Evolutionary conservation across 2,797 vertebrate species (phyloP), one percentile per base, ranked within the genome.

Genomic region (Cossypha caffra): DNA sequence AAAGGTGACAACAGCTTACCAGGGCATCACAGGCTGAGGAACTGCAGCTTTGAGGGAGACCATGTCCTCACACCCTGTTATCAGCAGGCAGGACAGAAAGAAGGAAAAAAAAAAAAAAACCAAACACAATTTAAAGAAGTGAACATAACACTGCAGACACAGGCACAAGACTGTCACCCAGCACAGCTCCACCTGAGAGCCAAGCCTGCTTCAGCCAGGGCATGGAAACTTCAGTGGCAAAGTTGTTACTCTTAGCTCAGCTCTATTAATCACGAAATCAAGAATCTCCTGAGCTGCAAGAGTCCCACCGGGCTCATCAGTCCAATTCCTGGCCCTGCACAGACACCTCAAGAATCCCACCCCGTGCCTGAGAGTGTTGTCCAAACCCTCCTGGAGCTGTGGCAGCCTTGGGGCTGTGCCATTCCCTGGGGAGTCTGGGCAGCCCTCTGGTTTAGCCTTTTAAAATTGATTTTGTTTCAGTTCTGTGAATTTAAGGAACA

Each of bases 1-100:
- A n/a, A 74, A 69, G 26, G 37, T 50, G 45, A 23, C 28, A 37
- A 19, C 5, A 77, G 9, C 57, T 83, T 67, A 91, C 75, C 78
- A 10, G 52, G 18, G 17, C 42, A 9, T 5, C 23, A 2, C 0
- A 1, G 25, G 40, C 43, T 12, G 8, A 61, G 43, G 7, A 10
- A 18, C 37, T 26, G 63, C 72, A 94, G 86, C 77, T 59, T n/a
- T 5, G 29, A 61, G 9, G 0, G 18, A 54, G 17, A 17, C 2
- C 13, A 4, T 13, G 20, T 69, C 75, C 66, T 88, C 66, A 48
- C 43, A 40, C 38, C 47, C 66, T 29, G 16, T 26, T 21, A 55
- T 3, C 62, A 73, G 66, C 43, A 66, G 17, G 17, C 7, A 59
- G 31, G 11, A n/a, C 5, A 57, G 15, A 10, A 69, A 54, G 45